These are phyloP conservation scores for Megastigmus dorsalis DNA, from an alignment of 2,888 invertebrate genomes.

Conservation along the genomic window DNA sequence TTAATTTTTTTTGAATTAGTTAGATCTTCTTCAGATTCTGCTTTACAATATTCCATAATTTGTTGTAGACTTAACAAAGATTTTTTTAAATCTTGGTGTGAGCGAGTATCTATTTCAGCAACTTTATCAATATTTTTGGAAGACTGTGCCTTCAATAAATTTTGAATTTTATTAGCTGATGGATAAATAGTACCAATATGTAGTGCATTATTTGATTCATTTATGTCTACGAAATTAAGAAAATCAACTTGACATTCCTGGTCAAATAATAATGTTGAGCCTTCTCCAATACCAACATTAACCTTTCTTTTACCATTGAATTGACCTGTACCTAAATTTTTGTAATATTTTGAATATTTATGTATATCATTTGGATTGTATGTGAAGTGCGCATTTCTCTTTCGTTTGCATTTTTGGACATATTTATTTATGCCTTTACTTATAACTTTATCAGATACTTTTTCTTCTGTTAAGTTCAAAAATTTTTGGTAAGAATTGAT, in stretches of 20 bases:
- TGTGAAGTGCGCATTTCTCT: background rate
- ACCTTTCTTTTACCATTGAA: background rate
- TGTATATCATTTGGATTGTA: background rate
- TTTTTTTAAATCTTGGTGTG: constrained; percentile 15
- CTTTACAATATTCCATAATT: constrained; percentile 13
- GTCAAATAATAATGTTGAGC: background rate
- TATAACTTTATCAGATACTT: background rate
- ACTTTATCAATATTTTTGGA: background rate
- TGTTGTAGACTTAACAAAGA: constrained; percentile 14
- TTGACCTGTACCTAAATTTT: background rate
- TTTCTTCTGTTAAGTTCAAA: background rate
- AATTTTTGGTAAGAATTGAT: background rate
- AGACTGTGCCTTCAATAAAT: background rate
- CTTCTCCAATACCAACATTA: background rate
- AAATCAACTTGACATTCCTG: constrained; percentile 14
- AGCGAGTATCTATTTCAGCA: background rate
- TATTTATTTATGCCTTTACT: background rate
- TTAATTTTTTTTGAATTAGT: background rate
- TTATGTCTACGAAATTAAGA: background rate
- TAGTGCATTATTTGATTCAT: background rate
- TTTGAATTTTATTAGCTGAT: too few species aligned
- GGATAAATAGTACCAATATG: too few species aligned
- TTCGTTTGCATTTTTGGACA: background rate
- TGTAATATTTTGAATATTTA: background rate
- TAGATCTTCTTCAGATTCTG: background rate